Percentiles rank a stretch among this genome's conserved stretches.
These are phyloP conservation scores for Gorsachius goisagi DNA, from an alignment of 2,113 vertebrate genomes.

Conservation along the genomic window DNA sequence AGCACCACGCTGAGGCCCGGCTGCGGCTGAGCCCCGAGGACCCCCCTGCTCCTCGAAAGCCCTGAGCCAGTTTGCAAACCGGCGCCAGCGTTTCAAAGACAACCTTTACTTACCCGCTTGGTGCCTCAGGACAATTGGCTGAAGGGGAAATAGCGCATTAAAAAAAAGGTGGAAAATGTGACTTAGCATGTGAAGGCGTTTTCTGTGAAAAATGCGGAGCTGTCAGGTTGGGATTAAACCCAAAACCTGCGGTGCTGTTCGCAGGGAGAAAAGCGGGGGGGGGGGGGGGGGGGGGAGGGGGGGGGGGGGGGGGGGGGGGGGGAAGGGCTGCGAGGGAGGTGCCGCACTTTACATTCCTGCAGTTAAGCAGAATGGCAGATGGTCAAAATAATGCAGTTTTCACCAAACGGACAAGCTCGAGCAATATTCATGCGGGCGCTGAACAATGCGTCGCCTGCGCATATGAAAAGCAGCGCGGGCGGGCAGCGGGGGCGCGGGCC, in stretches of 20 bases:
- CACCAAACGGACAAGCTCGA: slow-evolving; percentile 68
- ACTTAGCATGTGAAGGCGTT: slow-evolving; percentile 10
- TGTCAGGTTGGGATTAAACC: slow-evolving; percentile 22
- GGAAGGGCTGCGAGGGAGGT: neutral
- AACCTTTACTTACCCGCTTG: neutral
- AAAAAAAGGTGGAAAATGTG: neutral
- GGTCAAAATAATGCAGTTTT: slow-evolving; percentile 81
- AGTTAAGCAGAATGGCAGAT: slow-evolving; percentile 80
- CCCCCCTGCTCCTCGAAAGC: neutral
- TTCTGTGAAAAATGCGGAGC: slow-evolving; percentile 12
- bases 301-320: no score
- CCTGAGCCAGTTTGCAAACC: neutral
- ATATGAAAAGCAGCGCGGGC: slow-evolving; percentile 4
- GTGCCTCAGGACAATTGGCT: neutral
- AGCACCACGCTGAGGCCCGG: neutral
- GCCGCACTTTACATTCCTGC: slow-evolving; percentile 77
- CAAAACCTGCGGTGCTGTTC: neutral
- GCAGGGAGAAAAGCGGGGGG: neutral
- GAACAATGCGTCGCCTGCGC: slow-evolving; percentile 2
- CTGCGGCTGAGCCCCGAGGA: neutral
- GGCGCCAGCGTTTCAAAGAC: neutral
- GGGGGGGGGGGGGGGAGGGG: no score
- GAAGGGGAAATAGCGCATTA: neutral
- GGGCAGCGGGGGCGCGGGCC: neutral
- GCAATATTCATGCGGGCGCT: neutral